Percentiles rank a stretch among this genome's conserved stretches.
phyloP scores from a whole-genome alignment of 2,797 vertebrate genomes.

The Ptychadena robeensis region DNA sequence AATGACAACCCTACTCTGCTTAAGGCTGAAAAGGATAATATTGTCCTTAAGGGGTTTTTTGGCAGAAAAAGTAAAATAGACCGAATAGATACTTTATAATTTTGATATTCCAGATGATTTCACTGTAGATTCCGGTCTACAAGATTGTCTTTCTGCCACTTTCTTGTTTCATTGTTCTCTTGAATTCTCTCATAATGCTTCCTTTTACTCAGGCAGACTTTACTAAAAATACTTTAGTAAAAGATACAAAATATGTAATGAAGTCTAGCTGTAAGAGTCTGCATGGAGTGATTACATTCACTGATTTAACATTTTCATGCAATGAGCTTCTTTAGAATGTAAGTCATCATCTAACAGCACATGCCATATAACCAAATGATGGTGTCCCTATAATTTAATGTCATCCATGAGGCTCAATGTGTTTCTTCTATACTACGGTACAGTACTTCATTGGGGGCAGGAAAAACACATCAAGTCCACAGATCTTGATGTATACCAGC shows the following conservation, averaged over 20 bases:
- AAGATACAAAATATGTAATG: not conserved
- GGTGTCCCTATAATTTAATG: slow-evolving; percentile 3
- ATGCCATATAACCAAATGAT: slow-evolving; percentile 5
- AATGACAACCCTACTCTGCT: not conserved
- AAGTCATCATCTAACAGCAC: not conserved
- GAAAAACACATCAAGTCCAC: not conserved
- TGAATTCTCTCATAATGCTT: not conserved
- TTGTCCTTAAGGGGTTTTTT: not conserved
- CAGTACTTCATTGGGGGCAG: slow-evolving; percentile 18
- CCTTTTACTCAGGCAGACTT: not conserved
- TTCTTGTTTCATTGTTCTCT: not conserved
- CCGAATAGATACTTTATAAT: not conserved
- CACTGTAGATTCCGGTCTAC: not conserved
- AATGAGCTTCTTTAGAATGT: not conserved
- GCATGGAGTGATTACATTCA: not conserved
- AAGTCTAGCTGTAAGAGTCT: not conserved
- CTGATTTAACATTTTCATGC: not conserved
- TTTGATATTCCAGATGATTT: not conserved
- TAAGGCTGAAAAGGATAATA: not conserved
- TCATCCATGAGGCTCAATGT: slow-evolving; percentile 3
- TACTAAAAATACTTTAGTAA: not conserved
- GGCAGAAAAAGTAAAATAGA: not conserved
- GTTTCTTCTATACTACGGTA: slow-evolving; percentile 35
- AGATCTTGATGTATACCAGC: slow-evolving; percentile 17
- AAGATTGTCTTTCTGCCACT: not conserved